Evolutionary conservation across 2,888 invertebrate genomes (phyloP).

Genomic region (Candidula unifasciata): DNA sequence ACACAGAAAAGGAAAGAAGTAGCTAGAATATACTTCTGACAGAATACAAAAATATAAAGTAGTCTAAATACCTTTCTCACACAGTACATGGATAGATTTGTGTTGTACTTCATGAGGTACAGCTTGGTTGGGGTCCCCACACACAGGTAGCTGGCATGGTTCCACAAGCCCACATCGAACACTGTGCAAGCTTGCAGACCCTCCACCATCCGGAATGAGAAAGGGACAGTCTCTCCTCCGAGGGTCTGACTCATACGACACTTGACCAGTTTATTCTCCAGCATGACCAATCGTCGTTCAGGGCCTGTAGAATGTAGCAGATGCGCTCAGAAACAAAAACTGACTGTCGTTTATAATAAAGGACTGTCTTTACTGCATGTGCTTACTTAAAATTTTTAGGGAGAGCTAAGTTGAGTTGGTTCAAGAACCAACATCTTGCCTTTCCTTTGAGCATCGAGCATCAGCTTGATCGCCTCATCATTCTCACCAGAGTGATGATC

Average conservation of each 20-base stretch:
- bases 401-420: no score
- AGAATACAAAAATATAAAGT: background rate
- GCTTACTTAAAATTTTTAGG: no score
- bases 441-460: no score
- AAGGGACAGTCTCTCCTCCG: constrained; percentile 64
- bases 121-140: constrained; percentile 77
- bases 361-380: no score
- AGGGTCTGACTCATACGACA: constrained; percentile 66
- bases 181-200: constrained; percentile 77
- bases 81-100: constrained; percentile 78
- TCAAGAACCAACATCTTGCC: no score
- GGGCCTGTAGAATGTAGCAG: constrained; percentile 61
- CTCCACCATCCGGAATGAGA: constrained; percentile 74
- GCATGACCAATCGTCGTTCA: constrained; percentile 66
- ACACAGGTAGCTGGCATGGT: constrained; percentile 74
- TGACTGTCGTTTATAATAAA: no score
- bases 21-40: no score
- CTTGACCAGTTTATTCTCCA: constrained; percentile 70
- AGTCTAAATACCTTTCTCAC: constrained; percentile 70
- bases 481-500: no score
- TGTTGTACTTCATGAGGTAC: constrained; percentile 80
- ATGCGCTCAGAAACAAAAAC: background rate
- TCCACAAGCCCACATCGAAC: constrained; percentile 69
- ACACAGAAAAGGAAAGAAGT: no score
- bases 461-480: no score